phyloP scores from a whole-genome alignment of 2,113 vertebrate genomes.

The Ptilonorhynchus violaceus region DNA sequence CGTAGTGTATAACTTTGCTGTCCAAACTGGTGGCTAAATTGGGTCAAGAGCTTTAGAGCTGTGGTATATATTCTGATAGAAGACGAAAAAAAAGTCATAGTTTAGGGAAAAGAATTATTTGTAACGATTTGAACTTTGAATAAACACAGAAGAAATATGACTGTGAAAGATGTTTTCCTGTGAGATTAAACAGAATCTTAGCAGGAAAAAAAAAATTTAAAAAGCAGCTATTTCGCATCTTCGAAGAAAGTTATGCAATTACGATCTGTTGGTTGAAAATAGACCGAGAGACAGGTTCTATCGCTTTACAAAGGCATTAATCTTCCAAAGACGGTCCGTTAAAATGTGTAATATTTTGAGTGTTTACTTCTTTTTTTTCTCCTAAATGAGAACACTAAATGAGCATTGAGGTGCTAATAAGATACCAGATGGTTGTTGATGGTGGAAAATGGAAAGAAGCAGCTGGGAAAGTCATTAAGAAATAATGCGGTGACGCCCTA shows the following conservation, averaged over 20 bases:
- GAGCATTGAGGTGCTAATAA: conserved; percentile 89
- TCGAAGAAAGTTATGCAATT: neutral
- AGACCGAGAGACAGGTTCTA: neutral
- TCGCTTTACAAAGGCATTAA: conserved; percentile 24
- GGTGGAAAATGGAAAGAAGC: conserved; percentile 86
- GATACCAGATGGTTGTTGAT: conserved; percentile 87
- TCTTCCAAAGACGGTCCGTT: neutral
- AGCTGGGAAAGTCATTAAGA: conserved; percentile 85
- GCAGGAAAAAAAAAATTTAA: neutral
- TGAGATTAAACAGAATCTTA: neutral
- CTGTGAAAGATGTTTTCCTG: neutral
- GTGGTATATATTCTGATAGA: neutral
- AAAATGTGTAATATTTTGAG: conserved; percentile 61
- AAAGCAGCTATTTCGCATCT: neutral
- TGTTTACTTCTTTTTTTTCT: conserved; percentile 69
- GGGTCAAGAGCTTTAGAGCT: neutral
- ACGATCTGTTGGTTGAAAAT: neutral
- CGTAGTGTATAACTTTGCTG: neutral
- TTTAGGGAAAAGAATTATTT: neutral
- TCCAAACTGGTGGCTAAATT: neutral
- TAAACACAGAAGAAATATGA: neutral
- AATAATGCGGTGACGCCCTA: conserved; percentile 88
- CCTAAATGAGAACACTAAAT: conserved; percentile 77
- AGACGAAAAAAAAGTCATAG: neutral
- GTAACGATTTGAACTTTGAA: neutral